Evolutionary conservation across 2,113 vertebrate species (phyloP).

Genomic region (Cyphomyrus plagiostoma): DNA sequence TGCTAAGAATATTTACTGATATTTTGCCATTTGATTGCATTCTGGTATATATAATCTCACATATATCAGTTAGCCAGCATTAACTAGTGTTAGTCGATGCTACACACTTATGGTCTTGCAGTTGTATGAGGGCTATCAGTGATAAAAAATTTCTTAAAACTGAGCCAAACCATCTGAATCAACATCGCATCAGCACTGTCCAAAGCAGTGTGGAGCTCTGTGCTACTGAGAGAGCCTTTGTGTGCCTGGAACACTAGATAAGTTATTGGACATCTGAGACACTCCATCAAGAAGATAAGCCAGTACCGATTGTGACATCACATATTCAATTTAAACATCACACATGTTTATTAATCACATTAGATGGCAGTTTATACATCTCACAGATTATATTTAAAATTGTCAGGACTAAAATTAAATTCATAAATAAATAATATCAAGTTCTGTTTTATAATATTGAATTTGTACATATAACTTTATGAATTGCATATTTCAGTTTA

Average conservation of each 20-base stretch:
- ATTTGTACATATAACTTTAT: conserved; percentile 57
- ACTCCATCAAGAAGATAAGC: not conserved
- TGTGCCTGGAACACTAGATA: not conserved
- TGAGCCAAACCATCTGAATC: not conserved
- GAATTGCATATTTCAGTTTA: conserved; percentile 56
- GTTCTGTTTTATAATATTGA: conserved; percentile 5
- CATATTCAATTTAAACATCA: not conserved
- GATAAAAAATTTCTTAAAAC: not conserved
- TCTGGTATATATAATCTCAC: not conserved
- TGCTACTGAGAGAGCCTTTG: not conserved
- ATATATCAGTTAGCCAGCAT: not conserved
- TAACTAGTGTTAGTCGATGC: not conserved
- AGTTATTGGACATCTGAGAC: not conserved
- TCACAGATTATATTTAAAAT: not conserved
- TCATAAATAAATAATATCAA: not conserved
- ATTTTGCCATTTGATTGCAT: not conserved
- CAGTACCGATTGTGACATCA: not conserved
- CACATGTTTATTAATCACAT: not conserved
- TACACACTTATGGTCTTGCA: not conserved
- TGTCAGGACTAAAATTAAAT: not conserved
- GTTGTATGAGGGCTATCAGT: not conserved
- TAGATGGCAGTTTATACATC: not conserved
- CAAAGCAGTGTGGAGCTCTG: not conserved
- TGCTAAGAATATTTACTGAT: not conserved
- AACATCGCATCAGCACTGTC: not conserved